phyloP scores from a whole-genome alignment of 2,113 vertebrate genomes.

The Chloropsis cyanopogon region DNA sequence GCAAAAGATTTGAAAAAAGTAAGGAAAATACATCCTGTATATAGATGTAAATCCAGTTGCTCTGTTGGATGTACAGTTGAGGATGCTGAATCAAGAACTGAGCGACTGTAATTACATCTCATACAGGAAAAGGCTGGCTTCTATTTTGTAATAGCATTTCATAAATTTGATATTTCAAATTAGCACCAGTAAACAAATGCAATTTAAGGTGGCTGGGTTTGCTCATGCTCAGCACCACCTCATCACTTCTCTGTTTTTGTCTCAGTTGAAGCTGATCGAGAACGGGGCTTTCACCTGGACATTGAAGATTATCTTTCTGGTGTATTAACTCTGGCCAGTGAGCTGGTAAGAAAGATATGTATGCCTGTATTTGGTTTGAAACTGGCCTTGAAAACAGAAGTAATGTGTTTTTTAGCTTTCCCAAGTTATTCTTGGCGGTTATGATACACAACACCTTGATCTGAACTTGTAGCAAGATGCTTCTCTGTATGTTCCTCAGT shows the following conservation, averaged over 20 bases:
- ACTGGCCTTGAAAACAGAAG: not conserved
- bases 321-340: constrained; percentile 92
- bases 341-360: constrained; percentile 82
- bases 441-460: not conserved
- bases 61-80: not conserved
- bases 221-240: not conserved
- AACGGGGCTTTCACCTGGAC: constrained; percentile 96
- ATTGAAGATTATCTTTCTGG: constrained; percentile 97
- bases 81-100: not conserved
- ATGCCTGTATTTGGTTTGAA: not conserved
- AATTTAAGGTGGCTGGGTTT: not conserved
- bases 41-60: not conserved
- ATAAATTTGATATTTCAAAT: not conserved
- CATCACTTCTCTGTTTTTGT: not conserved
- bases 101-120: not conserved
- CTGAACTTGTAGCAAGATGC: not conserved
- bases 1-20: not conserved
- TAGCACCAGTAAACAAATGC: not conserved
- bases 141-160: not conserved
- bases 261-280: constrained; percentile 89
- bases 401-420: not conserved
- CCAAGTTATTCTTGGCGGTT: not conserved
- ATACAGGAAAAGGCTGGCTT: not conserved
- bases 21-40: not conserved
- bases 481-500: not conserved